phyloP scores from a whole-genome alignment of 2,888 invertebrate species.

The Eremobia ochroleuca region DNA sequence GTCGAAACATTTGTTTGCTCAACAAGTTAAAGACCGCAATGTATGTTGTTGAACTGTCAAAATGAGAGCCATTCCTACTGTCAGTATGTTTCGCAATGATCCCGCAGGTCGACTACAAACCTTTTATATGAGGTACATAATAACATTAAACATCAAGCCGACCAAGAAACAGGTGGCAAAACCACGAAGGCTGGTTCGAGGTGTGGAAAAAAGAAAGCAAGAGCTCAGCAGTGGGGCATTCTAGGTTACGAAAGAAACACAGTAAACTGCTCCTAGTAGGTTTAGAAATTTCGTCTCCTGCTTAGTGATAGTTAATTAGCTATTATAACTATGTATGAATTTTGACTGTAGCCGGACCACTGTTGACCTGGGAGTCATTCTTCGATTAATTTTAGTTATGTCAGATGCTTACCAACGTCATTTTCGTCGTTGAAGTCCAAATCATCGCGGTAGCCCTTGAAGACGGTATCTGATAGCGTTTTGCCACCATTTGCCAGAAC shows the following conservation, averaged over 20 bases:
- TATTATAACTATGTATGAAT: neutral
- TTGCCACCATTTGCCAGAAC: slow-evolving; percentile 77
- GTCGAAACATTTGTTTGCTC: too few relatives aligned
- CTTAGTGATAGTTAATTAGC: neutral
- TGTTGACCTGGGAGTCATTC: neutral
- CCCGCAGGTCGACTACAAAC: neutral
- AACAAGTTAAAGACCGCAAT: too few relatives aligned
- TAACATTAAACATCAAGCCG: neutral
- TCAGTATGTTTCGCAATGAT: neutral
- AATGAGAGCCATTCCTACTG: too few relatives aligned
- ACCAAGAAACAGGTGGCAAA: neutral
- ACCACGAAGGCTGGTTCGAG: neutral
- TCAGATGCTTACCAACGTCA: slow-evolving; percentile 91
- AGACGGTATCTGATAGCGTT: slow-evolving; percentile 88
- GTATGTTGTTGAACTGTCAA: too few relatives aligned
- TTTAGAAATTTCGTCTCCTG: neutral
- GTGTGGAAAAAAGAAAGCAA: too few relatives aligned
- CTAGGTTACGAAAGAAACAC: neutral
- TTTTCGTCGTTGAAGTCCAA: slow-evolving; percentile 95
- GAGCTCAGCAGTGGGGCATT: neutral
- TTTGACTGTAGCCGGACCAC: neutral
- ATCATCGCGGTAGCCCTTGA: slow-evolving; percentile 94
- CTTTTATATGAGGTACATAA: neutral
- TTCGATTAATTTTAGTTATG: neutral
- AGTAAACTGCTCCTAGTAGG: neutral